These are phyloP conservation scores for Drosophila orena DNA, from an alignment of 1,140 invertebrate species.

Conservation along the genomic window DNA sequence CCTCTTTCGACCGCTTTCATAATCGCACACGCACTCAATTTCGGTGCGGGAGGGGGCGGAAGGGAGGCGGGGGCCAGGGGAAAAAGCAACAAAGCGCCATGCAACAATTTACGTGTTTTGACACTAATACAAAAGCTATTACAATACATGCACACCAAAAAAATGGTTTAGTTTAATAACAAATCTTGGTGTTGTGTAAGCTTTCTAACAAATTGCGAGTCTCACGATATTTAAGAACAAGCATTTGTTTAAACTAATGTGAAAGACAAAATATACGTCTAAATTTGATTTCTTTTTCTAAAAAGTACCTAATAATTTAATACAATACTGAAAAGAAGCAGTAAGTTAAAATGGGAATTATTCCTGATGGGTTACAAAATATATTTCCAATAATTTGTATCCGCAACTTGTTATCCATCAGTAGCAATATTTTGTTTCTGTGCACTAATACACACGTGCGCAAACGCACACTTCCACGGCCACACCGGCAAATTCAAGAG, in stretches of 20 bases:
- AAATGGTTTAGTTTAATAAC: background rate
- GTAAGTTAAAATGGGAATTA: too few relatives aligned
- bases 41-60: background rate
- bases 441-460: constrained; percentile 46
- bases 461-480: constrained; percentile 4
- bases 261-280: too few relatives aligned
- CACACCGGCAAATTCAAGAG: background rate
- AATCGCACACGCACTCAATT: constrained; percentile 50
- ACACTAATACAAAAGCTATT: constrained; percentile 82
- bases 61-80: background rate
- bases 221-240: too few relatives aligned
- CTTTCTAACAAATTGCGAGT: too few relatives aligned
- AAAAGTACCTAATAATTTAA: too few relatives aligned
- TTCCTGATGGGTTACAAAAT: background rate
- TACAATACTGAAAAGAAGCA: too few relatives aligned
- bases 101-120: constrained; percentile 82
- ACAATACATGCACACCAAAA: constrained; percentile 66
- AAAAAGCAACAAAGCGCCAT: constrained; percentile 68
- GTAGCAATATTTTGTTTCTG: background rate
- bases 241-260: too few relatives aligned
- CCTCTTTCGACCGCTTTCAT: constrained; percentile 38
- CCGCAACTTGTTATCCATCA: background rate
- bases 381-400: background rate
- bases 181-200: too few relatives aligned
- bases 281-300: too few relatives aligned